Evolutionary conservation across 2,797 vertebrate genomes (phyloP).

Genomic region (Clangula hyemalis): DNA sequence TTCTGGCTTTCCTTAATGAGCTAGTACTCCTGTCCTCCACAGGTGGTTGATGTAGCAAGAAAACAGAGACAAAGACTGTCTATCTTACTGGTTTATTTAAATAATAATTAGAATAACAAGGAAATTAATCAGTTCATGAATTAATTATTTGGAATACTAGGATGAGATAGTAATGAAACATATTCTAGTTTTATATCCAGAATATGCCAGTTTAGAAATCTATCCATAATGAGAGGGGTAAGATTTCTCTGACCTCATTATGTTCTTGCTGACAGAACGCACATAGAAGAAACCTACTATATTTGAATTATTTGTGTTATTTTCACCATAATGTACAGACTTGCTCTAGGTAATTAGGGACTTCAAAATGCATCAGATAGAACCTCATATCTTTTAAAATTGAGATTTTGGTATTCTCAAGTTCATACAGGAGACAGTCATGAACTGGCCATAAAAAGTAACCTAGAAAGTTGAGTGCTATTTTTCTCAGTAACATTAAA

Average conservation of each 20-base stretch:
- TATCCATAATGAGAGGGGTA: not conserved
- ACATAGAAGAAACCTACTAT: not conserved
- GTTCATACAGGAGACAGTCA: not conserved
- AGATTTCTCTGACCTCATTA: not conserved
- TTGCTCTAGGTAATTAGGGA: not conserved
- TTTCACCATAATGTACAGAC: not conserved
- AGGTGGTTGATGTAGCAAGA: not conserved
- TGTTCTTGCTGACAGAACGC: not conserved
- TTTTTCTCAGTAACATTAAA: not conserved
- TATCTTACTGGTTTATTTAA: slow-evolving; percentile 19
- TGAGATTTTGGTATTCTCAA: not conserved
- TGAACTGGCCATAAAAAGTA: not conserved
- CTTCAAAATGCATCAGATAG: not conserved
- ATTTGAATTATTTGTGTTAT: not conserved
- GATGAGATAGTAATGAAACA: not conserved
- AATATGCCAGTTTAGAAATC: not conserved
- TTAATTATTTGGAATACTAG: not conserved
- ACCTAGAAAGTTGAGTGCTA: not conserved
- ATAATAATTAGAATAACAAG: slow-evolving; percentile 3
- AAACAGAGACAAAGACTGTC: not conserved
- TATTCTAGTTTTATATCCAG: not conserved
- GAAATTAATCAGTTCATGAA: not conserved
- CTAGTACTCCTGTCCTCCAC: not conserved
- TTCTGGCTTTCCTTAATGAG: slow-evolving; percentile 57
- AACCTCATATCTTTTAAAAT: not conserved